Evolutionary conservation across 2,888 invertebrate genomes (phyloP), one percentile per base, ranked within the genome.

Genomic region (Syritta pipiens): DNA sequence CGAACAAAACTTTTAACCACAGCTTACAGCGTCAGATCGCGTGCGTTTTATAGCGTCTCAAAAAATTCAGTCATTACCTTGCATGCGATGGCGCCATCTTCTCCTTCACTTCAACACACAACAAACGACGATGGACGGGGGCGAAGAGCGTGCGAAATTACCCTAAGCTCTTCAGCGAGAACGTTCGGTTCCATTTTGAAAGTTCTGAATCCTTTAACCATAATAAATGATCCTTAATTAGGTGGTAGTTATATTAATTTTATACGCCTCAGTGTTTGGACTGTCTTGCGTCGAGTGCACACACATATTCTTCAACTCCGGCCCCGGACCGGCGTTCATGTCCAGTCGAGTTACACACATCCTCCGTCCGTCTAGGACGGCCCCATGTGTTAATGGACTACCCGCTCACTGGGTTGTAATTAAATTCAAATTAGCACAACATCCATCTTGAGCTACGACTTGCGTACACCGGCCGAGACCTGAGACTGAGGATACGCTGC

Each of bases 401-500:
- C 79, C 74, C 83, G 81, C 69, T 81, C 81, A 82, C 82, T 83
- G 77, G 82, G 67, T 84, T 85, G 84, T 85, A 86, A 87, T 87
- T 87, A 87, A 87, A 87, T 86, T 87, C 86, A 84, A 86, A 87
- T 87, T 87, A 87, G 84, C 85, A 84, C 84, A 85, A 84, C 83
- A 84, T 84, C 82, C 81, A 84, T 84, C 84, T 83, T 63, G 81
- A 26, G 60, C 10, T 59, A 57, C 44, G 22, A 68, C 81, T 81
- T 49, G 40, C 46, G 19, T 12, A 68, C n/a, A n/a, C n/a, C n/a
- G n/a, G n/a, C 67, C 57, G 7, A 30, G 10, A 37, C 32, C 26
- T 42, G 63, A 48, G 22, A n/a, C 35, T 37, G 49, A 14, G 60
- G 67, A 55, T 60, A 46, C 44, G 5, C 17, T 37, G 44, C 44